phyloP scores from a whole-genome alignment of 2,888 invertebrate genomes.

The Leucophenga maculata region DNA sequence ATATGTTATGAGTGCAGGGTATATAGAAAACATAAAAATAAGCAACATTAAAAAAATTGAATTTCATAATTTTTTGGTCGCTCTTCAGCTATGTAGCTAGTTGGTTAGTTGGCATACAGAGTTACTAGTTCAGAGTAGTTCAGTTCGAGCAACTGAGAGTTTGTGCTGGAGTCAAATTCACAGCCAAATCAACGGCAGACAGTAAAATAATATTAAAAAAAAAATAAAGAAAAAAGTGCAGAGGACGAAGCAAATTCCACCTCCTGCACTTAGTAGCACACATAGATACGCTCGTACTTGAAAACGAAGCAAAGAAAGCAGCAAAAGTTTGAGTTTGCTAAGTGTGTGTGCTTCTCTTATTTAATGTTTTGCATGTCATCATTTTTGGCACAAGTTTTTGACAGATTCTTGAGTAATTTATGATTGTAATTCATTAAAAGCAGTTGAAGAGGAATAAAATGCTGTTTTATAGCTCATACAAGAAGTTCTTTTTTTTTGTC shows the following conservation, averaged over 20 bases:
- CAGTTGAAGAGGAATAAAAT: slow-evolving; percentile 23
- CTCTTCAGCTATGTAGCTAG: background rate
- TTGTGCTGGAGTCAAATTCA: background rate
- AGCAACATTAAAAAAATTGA: background rate
- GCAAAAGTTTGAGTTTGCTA: background rate
- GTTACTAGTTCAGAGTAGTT: background rate
- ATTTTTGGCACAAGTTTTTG: slow-evolving; percentile 33
- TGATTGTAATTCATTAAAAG: slow-evolving; percentile 32
- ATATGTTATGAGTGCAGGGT: too few species aligned
- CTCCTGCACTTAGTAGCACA: background rate
- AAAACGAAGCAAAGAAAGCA: background rate
- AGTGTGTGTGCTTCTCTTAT: slow-evolving; percentile 16
- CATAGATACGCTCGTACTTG: too few species aligned
- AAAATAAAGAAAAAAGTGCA: too few species aligned
- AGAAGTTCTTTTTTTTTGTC: background rate
- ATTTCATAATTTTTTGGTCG: slow-evolving; percentile 24
- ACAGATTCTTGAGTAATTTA: slow-evolving; percentile 33
- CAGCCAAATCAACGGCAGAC: background rate
- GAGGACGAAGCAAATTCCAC: background rate
- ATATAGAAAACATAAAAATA: background rate
- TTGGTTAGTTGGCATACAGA: background rate
- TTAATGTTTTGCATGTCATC: slow-evolving; percentile 32
- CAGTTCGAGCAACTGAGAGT: background rate
- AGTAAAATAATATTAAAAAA: background rate
- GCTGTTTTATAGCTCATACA: slow-evolving; percentile 22